A percentile compares a stretch with the other conserved stretches of the same genome.
Evolutionary conservation across 1,140 invertebrate genomes (phyloP).

Genomic region (Drosophila seguyi): DNA sequence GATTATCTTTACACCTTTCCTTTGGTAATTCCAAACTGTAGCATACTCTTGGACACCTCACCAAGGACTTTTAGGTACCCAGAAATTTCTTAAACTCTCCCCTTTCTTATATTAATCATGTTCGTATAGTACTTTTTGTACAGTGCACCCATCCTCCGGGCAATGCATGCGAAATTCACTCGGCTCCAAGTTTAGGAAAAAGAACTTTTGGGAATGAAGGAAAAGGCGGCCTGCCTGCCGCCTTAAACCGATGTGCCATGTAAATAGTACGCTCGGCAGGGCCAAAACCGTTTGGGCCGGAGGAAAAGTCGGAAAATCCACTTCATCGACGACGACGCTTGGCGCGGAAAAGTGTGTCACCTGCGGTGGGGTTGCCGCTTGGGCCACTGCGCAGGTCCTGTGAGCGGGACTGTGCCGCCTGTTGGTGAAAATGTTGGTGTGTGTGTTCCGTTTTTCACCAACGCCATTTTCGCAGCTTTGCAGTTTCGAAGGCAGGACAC

Average conservation of each 20-base stretch:
- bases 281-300: background rate
- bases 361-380: conserved; percentile 45
- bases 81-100: no score
- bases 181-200: conserved; percentile 33
- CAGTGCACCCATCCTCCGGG: conserved; percentile 25
- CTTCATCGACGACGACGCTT: conserved; percentile 52
- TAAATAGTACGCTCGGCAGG: conserved; percentile 60
- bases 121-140: background rate
- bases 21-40: no score
- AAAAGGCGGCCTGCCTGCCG: conserved; percentile 38
- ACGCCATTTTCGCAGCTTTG: conserved; percentile 13
- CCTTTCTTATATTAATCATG: background rate
- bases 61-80: background rate
- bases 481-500: background rate
- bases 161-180: conserved; percentile 77
- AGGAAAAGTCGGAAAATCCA: conserved; percentile 50
- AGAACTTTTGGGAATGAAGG: conserved; percentile 26
- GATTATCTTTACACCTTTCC: background rate
- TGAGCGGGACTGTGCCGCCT: conserved; percentile 46
- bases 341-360: conserved; percentile 80
- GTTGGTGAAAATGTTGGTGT: conserved; percentile 23
- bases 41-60: background rate
- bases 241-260: conserved; percentile 71
- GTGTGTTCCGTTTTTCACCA: conserved; percentile 39
- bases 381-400: conserved; percentile 60